phyloP scores from a whole-genome alignment of 2,113 vertebrate genomes.

The Microcebus jonahi region DNA sequence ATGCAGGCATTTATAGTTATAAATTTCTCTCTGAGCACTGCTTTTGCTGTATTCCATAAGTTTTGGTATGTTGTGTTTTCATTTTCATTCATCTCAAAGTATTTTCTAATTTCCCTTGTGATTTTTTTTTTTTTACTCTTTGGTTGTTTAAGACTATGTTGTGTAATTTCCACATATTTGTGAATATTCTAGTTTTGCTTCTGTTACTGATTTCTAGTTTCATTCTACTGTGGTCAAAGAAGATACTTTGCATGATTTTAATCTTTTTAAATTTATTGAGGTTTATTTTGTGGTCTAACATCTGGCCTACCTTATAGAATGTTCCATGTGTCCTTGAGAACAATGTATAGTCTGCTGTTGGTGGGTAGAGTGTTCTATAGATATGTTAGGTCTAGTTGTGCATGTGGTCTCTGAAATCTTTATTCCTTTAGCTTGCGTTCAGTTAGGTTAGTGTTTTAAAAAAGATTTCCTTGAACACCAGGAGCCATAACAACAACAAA shows the following conservation, averaged over 20 bases:
- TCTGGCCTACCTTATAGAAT: not conserved
- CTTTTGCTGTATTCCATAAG: slow-evolving; percentile 8
- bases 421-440: slow-evolving; percentile 28
- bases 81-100: slow-evolving; percentile 26
- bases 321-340: slow-evolving; percentile 21
- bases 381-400: slow-evolving; percentile 3
- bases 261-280: slow-evolving; percentile 7
- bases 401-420: not conserved
- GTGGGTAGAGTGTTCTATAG: not conserved
- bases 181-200: slow-evolving; percentile 50
- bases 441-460: not conserved
- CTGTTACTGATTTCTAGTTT: slow-evolving; percentile 42
- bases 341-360: not conserved
- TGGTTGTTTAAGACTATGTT: not conserved
- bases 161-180: slow-evolving; percentile 30
- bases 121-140: not conserved
- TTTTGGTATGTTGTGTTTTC: slow-evolving; percentile 21
- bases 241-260: not conserved
- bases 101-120: slow-evolving; percentile 7
- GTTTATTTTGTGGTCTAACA: not conserved
- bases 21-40: not conserved
- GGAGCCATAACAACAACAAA: not conserved
- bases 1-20: not conserved
- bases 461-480: slow-evolving; percentile 33
- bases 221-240: slow-evolving; percentile 27